Base-by-base conservation (phyloP, 2,888 invertebrate genomes). In the Mythimna lalbum region DNA sequence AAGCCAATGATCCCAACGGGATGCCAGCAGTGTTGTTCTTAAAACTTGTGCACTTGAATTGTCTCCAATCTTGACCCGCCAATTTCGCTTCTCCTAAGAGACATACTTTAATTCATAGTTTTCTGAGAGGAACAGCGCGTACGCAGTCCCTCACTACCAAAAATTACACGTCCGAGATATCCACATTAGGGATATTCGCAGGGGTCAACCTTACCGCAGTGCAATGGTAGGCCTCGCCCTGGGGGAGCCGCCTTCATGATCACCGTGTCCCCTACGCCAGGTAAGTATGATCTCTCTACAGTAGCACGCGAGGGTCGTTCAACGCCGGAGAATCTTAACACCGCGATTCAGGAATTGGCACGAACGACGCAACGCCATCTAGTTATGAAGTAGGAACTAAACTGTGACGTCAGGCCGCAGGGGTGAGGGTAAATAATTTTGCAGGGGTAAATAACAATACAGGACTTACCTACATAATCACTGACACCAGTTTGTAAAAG, bases 81-180 rank as follows among this genome's bases (percentile, higher is more conserved):
- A n/a, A n/a, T n/a, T n/a, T n/a, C n/a, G n/a, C n/a, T n/a, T n/a
- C n/a, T n/a, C n/a, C n/a, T n/a, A n/a, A n/a, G n/a, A n/a, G n/a
- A n/a, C n/a, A n/a, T n/a, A n/a, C 27, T 27, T 55, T 55, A 31
- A 55, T 56, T 56, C 0, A 12, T 0, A 31, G 1, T 10, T 55
- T 33, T 39, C 19, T n/a, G 5, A 23, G 50, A 73, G 70, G 55
- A 31, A 69, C 70, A 55, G 63, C 73, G 73, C 72, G 73, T 14
- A 72, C 72, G 72, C 73, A 72, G 72, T 63, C 70, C 60, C 63
- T 73, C 71, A 73, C 63, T 72, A 63, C 19, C 73, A 71, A 72
- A 63, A 72, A 73, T 73, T 10, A 56, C 33, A 62, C 73, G 73
- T 71, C 73, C 73, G 73, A 73, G 73, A 56, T 73, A 73, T 39